phyloP scores from a whole-genome alignment of 1,140 invertebrate genomes.

The Tribolium madens region DNA sequence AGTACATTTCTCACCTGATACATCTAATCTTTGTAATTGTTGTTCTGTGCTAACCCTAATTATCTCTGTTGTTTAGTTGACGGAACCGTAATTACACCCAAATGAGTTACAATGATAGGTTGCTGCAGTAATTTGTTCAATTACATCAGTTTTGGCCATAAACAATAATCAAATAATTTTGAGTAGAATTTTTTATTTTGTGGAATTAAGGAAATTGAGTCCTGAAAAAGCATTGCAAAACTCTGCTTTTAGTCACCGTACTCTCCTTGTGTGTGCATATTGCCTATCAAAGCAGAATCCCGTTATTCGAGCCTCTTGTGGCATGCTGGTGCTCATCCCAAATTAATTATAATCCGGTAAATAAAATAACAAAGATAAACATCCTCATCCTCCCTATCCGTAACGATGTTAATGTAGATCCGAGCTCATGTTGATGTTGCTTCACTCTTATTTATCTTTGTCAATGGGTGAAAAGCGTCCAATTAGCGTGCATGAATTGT shows the following conservation, averaged over 20 bases:
- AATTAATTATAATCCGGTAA: constrained; percentile 27
- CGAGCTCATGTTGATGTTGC: not conserved
- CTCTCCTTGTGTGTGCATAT: not conserved
- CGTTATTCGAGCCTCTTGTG: not conserved
- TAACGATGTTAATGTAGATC: not conserved
- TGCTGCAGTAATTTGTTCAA: too few species aligned
- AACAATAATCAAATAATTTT: too few species aligned
- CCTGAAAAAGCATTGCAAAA: not conserved
- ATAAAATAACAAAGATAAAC: constrained; percentile 37
- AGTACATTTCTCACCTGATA: too few species aligned
- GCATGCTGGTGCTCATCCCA: not conserved
- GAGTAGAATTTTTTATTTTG: too few species aligned
- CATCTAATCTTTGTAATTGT: too few species aligned
- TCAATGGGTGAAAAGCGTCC: constrained; percentile 5
- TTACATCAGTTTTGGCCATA: too few species aligned
- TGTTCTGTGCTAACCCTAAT: too few species aligned
- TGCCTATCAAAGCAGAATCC: not conserved
- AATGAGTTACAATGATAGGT: too few species aligned
- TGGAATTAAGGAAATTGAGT: too few species aligned
- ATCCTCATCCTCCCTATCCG: not conserved
- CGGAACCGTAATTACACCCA: too few species aligned
- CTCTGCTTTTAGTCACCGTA: not conserved
- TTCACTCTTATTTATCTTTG: constrained; percentile 30
- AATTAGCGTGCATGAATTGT: constrained; percentile 12
- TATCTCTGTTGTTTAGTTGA: too few species aligned